These are phyloP conservation scores for Platanista minor DNA, from an alignment of 2,113 vertebrate species.

Conservation along the genomic window DNA sequence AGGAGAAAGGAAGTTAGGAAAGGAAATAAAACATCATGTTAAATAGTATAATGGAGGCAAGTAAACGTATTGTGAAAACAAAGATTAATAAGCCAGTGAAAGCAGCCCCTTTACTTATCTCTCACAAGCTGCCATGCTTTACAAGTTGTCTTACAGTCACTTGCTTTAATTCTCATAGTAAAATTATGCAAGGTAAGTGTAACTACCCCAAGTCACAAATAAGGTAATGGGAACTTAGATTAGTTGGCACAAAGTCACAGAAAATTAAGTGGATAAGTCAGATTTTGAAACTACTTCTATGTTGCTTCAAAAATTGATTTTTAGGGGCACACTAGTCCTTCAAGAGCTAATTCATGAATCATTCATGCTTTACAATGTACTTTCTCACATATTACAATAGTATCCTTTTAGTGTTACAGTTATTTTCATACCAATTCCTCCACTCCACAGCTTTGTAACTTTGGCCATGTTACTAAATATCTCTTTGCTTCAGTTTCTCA, in stretches of 20 bases:
- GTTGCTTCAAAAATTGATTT: background rate
- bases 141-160: background rate
- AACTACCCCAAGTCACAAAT: background rate
- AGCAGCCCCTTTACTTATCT: background rate
- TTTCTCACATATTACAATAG: background rate
- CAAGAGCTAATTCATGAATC: background rate
- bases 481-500: background rate
- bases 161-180: background rate
- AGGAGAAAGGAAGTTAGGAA: background rate
- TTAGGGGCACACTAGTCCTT: background rate
- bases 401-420: rapidly evolving
- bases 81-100: background rate
- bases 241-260: background rate
- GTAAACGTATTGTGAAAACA: background rate
- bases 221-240: background rate
- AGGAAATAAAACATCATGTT: background rate
- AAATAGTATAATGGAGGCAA: background rate
- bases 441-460: background rate
- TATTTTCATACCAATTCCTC: background rate
- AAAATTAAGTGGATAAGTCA: background rate
- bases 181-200: background rate
- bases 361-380: background rate
- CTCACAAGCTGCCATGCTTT: background rate
- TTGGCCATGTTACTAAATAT: background rate
- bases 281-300: background rate